phyloP scores from a whole-genome alignment of 2,113 vertebrate species.

The Protomyctophum bolini region DNA sequence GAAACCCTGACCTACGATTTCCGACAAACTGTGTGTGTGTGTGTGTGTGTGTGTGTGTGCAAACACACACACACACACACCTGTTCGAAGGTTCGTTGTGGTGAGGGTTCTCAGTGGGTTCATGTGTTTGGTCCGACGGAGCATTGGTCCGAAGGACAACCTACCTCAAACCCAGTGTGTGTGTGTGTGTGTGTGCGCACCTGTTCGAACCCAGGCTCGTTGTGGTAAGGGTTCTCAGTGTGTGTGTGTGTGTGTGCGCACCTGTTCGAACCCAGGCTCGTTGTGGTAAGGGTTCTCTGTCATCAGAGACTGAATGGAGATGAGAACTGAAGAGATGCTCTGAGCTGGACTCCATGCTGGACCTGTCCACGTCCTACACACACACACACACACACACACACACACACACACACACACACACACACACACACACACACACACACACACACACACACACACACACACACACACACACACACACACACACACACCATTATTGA shows the following conservation, averaged over 20 bases:
- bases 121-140: too few relatives aligned
- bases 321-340: constrained; percentile 97
- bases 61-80: too few relatives aligned
- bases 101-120: neutral
- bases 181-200: too few relatives aligned
- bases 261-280: constrained; percentile 98
- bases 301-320: constrained; percentile 99
- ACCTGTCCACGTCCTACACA: constrained; percentile 93
- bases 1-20: too few relatives aligned
- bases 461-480: constrained; percentile 13
- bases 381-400: constrained; percentile 15
- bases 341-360: constrained; percentile 98
- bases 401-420: constrained; percentile 13
- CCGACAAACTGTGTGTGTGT: too few relatives aligned
- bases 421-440: constrained; percentile 20
- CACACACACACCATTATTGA: constrained; percentile 10
- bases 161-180: too few relatives aligned
- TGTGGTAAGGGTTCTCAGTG: neutral
- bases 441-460: constrained; percentile 15
- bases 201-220: too few relatives aligned
- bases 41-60: too few relatives aligned
- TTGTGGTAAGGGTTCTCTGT: constrained; percentile 99
- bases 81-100: neutral
- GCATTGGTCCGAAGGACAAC: too few relatives aligned
- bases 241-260: constrained; percentile 54